A percentile compares a stretch with the other conserved stretches of the same genome.
Conservation (phyloP, 2,113 vertebrate species). For the Sceloporus undulatus region DNA sequence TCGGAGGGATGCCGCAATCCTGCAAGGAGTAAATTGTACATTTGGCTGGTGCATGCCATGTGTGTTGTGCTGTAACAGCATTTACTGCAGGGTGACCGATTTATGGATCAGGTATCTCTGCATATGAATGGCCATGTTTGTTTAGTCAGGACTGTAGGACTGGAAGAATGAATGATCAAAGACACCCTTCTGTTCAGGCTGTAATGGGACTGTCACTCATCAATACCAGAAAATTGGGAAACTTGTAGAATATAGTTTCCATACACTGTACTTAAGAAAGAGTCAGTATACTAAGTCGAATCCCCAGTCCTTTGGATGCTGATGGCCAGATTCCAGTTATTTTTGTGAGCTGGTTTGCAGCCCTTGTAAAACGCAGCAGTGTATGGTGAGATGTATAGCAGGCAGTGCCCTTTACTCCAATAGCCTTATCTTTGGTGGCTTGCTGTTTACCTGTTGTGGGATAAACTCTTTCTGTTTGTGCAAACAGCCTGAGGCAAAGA, state of each 20-base stretch:
- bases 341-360: conserved; percentile 15
- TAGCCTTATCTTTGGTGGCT: not conserved
- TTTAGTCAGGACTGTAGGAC: not conserved
- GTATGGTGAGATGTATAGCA: conserved; percentile 28
- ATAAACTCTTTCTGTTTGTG: conserved; percentile 12
- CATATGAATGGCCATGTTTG: conserved; percentile 19
- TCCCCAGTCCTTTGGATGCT: not conserved
- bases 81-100: not conserved
- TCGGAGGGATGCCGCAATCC: not conserved
- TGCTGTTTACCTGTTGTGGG: not conserved
- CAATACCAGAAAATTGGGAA: not conserved
- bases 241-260: not conserved
- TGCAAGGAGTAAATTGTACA: not conserved
- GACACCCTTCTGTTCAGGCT: not conserved
- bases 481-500: not conserved
- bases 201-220: not conserved
- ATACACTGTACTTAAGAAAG: not conserved
- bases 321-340: not conserved
- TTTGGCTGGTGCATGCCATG: not conserved
- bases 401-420: conserved; percentile 4
- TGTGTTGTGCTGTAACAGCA: not conserved
- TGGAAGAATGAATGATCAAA: not conserved
- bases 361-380: conserved; percentile 25
- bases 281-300: not conserved
- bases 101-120: not conserved